Evolutionary conservation across 2,797 vertebrate species (phyloP).

Genomic region (Tenualosa thibaudeaui): DNA sequence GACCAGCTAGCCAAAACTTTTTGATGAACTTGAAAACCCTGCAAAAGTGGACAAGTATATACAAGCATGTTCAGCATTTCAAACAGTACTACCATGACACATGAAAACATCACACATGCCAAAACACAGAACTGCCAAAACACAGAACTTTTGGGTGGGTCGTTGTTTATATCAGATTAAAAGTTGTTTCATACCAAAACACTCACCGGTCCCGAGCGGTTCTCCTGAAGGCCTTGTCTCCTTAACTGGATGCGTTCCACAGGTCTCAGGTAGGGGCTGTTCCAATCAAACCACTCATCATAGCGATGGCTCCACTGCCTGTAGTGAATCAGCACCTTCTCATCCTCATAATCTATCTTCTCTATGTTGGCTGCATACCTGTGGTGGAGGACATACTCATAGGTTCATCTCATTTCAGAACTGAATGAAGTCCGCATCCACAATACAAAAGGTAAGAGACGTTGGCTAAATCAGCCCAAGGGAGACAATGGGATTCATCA

Average conservation of each 20-base stretch:
- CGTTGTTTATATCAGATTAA: neutral
- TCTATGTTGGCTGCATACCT: conserved; percentile 98
- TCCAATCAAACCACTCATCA: conserved; percentile 99
- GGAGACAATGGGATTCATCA: too few relatives aligned
- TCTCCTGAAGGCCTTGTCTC: conserved; percentile 68
- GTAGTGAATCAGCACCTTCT: conserved; percentile 97
- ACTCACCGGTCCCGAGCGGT: conserved; percentile 65
- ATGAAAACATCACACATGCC: neutral
- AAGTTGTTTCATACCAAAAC: neutral
- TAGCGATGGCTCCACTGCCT: conserved; percentile 99
- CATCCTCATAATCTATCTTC: conserved; percentile 96
- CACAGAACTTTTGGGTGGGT: neutral
- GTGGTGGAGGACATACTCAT: neutral
- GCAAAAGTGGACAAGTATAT: conserved; percentile 2
- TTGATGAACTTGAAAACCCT: conserved; percentile 84
- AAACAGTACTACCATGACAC: neutral
- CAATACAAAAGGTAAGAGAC: neutral
- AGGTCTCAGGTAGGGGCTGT: conserved; percentile 92
- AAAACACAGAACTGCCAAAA: neutral
- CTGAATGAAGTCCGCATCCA: neutral
- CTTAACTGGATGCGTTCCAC: conserved; percentile 93
- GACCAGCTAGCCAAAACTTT: conserved; percentile 88
- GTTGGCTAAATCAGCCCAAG: too few relatives aligned
- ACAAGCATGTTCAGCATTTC: neutral
- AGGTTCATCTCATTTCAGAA: neutral